These are phyloP conservation scores for Rhagonycha fulva DNA, from an alignment of 2,888 invertebrate genomes.

Conservation along the genomic window DNA sequence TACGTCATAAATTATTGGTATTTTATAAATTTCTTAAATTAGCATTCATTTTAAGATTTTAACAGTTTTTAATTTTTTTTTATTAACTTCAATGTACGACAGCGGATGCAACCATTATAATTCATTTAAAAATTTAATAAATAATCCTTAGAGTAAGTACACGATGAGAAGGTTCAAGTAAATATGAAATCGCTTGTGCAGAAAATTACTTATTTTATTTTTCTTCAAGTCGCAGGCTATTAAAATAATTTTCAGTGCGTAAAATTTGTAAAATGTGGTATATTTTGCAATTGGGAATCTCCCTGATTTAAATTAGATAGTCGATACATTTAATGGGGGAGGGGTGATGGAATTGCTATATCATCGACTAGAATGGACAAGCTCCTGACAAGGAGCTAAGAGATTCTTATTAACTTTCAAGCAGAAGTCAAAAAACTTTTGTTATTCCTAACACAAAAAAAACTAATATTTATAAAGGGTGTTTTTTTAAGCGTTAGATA, in stretches of 20 bases:
- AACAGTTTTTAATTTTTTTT: neutral
- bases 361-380: too few relatives aligned
- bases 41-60: neutral
- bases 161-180: neutral
- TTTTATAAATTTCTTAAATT: neutral
- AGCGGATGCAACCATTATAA: neutral
- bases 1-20: neutral
- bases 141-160: neutral
- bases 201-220: neutral
- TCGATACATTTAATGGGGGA: too few relatives aligned
- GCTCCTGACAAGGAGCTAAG: too few relatives aligned
- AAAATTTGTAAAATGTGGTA: neutral
- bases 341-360: too few relatives aligned
- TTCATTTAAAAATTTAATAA: neutral
- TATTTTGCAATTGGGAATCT: too few relatives aligned
- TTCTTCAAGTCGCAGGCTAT: neutral
- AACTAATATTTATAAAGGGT: too few relatives aligned
- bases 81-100: neutral
- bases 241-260: neutral
- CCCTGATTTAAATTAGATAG: too few relatives aligned
- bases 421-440: too few relatives aligned
- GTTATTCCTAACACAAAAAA: too few relatives aligned
- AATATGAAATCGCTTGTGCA: neutral
- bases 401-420: too few relatives aligned
- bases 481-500: too few relatives aligned